Evolutionary conservation across 2,113 vertebrate genomes (phyloP).

Genomic region (Acinonyx jubatus): DNA sequence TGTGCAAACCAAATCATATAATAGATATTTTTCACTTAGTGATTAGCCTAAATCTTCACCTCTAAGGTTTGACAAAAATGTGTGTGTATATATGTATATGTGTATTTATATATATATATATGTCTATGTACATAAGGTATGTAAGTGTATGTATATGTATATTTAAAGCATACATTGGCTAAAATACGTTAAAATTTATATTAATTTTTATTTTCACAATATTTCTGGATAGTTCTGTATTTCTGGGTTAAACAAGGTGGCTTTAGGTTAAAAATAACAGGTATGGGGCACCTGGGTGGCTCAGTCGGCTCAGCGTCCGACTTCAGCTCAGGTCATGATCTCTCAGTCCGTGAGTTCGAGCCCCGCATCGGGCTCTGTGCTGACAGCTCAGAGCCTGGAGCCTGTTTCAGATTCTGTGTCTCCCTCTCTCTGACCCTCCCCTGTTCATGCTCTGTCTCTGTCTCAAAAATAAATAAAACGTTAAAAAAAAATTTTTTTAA

Average conservation of each 20-base stretch:
- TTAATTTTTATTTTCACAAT: conserved; percentile 14
- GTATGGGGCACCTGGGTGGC: background rate
- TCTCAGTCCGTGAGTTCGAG: too few relatives aligned
- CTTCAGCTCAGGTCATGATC: too few relatives aligned
- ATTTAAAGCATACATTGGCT: background rate
- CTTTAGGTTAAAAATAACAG: conserved; percentile 14
- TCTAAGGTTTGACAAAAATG: background rate
- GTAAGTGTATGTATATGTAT: background rate
- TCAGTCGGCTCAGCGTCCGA: too few relatives aligned
- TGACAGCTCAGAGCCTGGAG: too few relatives aligned
- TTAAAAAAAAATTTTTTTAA: too few relatives aligned
- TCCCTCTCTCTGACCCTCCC: too few relatives aligned
- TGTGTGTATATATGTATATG: too few relatives aligned
- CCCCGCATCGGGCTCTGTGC: too few relatives aligned
- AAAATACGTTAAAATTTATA: background rate
- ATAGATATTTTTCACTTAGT: background rate
- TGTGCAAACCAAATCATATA: background rate
- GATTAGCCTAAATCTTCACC: background rate
- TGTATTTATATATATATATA: background rate
- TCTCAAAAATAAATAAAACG: too few relatives aligned
- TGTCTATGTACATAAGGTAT: background rate
- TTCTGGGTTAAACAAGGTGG: conserved; percentile 1
- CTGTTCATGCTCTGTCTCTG: too few relatives aligned
- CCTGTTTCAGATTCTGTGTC: too few relatives aligned
- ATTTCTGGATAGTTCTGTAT: background rate